Percentiles rank a stretch among this genome's conserved stretches.
Evolutionary conservation across 2,888 invertebrate species (phyloP).

Genomic region (Drosophila putrida): DNA sequence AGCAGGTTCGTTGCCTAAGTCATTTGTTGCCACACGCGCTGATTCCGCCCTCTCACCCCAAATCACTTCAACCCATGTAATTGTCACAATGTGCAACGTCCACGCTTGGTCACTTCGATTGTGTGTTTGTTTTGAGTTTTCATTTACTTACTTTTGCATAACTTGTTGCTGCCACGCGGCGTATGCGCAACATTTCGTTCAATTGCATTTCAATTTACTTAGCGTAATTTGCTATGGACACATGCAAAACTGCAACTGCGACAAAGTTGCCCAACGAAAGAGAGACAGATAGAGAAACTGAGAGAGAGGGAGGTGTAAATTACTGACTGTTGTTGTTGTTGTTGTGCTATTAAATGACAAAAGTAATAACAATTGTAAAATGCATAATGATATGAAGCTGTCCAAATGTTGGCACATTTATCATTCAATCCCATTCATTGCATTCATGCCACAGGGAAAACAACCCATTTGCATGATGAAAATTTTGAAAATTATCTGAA

Average conservation of each 20-base stretch:
- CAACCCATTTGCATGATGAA: conserved; percentile 56
- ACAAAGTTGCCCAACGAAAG: conserved; percentile 11
- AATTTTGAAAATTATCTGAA: conserved; percentile 17
- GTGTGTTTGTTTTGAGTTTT: conserved; percentile 33
- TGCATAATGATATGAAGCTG: conserved; percentile 28
- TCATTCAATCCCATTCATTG: conserved; percentile 9
- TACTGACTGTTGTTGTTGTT: conserved; percentile 10
- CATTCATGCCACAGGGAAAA: conserved; percentile 19
- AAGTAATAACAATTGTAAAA: conserved; percentile 31
- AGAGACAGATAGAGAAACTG: neutral
- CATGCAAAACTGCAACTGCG: conserved; percentile 46
- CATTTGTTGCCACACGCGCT: conserved; percentile 54
- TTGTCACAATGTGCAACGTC: conserved; percentile 46
- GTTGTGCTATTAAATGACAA: conserved; percentile 11
- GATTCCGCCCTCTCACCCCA: neutral
- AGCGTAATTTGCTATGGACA: conserved; percentile 64
- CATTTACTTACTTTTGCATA: conserved; percentile 64
- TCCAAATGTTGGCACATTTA: conserved; percentile 59
- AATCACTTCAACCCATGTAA: conserved; percentile 25
- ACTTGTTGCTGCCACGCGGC: conserved; percentile 42
- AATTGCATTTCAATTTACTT: conserved; percentile 72
- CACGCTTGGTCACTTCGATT: conserved; percentile 42
- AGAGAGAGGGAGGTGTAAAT: conserved; percentile 26
- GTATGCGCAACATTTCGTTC: conserved; percentile 66
- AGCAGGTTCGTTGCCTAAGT: conserved; percentile 76